phyloP scores from a whole-genome alignment of 1,140 invertebrate genomes.

The Asobara japonica region DNA sequence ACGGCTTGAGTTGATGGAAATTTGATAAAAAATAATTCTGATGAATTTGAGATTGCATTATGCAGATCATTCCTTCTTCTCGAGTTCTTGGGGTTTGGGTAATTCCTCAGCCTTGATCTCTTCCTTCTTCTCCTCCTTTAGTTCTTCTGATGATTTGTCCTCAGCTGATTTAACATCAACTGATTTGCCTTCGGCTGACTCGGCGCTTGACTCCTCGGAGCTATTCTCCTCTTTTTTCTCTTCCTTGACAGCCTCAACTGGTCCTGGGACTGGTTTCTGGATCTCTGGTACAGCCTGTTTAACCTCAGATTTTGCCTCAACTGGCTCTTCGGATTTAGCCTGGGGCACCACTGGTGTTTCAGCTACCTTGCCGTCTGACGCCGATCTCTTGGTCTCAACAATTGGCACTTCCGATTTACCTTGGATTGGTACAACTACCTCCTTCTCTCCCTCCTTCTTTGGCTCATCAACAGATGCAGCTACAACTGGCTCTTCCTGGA shows the following conservation, averaged over 20 bases:
- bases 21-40: background rate
- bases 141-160: background rate
- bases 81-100: conserved; percentile 12
- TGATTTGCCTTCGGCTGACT: background rate
- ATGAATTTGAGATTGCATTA: background rate
- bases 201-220: background rate
- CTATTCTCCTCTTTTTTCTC: background rate
- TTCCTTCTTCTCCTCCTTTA: background rate
- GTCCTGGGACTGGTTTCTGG: background rate
- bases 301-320: background rate
- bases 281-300: background rate
- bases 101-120: conserved; percentile 12
- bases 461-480: background rate
- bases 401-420: background rate
- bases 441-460: background rate
- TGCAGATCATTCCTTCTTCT: background rate
- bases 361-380: background rate
- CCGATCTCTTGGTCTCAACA: background rate
- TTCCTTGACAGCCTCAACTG: background rate
- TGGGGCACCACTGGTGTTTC: background rate
- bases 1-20: background rate
- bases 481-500: background rate
- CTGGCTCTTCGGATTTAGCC: background rate
- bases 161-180: background rate
- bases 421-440: background rate